phyloP scores from a whole-genome alignment of 2,113 vertebrate genomes.

The Engraulis encrasicolus region DNA sequence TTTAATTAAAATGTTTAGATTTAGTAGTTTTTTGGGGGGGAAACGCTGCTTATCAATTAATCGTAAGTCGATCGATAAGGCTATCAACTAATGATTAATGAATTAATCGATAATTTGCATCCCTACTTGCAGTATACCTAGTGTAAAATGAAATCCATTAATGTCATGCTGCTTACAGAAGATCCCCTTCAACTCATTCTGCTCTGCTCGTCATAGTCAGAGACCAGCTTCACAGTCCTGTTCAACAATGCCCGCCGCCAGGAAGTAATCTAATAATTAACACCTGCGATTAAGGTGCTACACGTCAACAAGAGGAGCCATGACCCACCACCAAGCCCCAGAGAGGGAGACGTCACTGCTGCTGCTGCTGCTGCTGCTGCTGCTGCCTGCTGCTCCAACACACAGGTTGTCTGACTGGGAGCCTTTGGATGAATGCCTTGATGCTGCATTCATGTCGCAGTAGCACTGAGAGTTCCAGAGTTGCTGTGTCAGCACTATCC shows the following conservation, averaged over 20 bases:
- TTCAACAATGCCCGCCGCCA: neutral
- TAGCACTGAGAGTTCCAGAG: slow-evolving; percentile 56
- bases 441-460: slow-evolving; percentile 46
- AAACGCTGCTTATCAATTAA: too few species aligned
- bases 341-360: neutral
- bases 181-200: neutral
- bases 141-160: neutral
- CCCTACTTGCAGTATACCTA: too few species aligned
- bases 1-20: too few species aligned
- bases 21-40: too few species aligned
- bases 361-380: too few species aligned
- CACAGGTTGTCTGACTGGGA: slow-evolving; percentile 41
- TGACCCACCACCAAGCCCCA: neutral
- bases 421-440: slow-evolving; percentile 58
- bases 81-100: too few species aligned
- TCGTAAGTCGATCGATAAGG: too few species aligned
- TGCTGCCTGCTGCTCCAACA: too few species aligned
- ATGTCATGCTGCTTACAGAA: neutral
- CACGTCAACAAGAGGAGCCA: neutral
- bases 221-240: neutral
- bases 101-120: too few species aligned
- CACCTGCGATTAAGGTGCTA: neutral
- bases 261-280: neutral
- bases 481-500: slow-evolving; percentile 60
- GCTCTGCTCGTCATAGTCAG: neutral